Conservation (phyloP, 1,140 invertebrate genomes). For the Drosophila sucinea region DNA sequence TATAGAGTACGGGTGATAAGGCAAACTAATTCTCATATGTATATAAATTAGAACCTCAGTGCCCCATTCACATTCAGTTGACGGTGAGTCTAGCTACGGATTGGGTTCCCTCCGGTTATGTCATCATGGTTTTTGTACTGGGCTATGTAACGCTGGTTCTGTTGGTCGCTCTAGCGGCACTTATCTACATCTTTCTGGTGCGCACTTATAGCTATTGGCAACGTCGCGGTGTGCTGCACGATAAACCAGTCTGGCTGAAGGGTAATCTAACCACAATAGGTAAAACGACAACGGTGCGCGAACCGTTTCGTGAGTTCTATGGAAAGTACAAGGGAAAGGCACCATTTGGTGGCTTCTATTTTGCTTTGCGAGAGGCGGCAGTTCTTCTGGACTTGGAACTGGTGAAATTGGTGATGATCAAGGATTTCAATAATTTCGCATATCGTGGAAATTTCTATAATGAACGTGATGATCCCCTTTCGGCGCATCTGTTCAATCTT, state of each 20-base stretch:
- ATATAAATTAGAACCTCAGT: slow-evolving; percentile 1
- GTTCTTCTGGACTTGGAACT: slow-evolving; percentile 84
- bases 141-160: slow-evolving; percentile 27
- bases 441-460: slow-evolving; percentile 83
- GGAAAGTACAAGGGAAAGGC: slow-evolving; percentile 65
- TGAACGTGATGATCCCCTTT: slow-evolving; percentile 83
- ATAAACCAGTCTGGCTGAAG: slow-evolving; percentile 68
- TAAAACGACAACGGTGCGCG: slow-evolving; percentile 25
- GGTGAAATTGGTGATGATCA: slow-evolving; percentile 85
- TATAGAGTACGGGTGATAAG: neutral
- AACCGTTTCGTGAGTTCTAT: slow-evolving; percentile 66
- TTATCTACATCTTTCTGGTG: slow-evolving; percentile 27
- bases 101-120: neutral
- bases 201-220: slow-evolving; percentile 76
- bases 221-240: slow-evolving; percentile 77
- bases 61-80: slow-evolving; percentile 7
- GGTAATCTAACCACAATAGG: slow-evolving; percentile 70
- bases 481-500: slow-evolving; percentile 83
- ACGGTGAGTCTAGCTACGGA: neutral
- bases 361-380: slow-evolving; percentile 35
- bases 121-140: slow-evolving; percentile 27
- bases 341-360: slow-evolving; percentile 59
- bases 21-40: neutral
- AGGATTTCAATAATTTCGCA: slow-evolving; percentile 85
- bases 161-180: neutral